Conservation (phyloP, 2,888 invertebrate species). For the Melinaea marsaeus region DNA sequence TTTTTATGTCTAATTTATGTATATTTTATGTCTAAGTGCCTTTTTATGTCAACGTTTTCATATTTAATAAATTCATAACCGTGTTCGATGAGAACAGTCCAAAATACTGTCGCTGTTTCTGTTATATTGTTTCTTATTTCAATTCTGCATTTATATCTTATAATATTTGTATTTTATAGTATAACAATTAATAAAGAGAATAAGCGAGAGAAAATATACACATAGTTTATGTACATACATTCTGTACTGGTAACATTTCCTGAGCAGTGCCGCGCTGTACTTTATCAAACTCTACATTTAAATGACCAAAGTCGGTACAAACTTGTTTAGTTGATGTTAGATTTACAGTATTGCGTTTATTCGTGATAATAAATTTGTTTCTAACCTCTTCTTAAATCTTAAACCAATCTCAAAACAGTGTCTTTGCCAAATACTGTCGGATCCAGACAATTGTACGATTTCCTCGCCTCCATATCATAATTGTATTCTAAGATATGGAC, state of each 20-base stretch:
- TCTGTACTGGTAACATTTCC: constrained; percentile 1
- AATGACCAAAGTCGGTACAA: constrained; percentile 32
- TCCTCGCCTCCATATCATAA: constrained; percentile 36
- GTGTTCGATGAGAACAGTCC: too few relatives aligned
- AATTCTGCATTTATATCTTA: too few relatives aligned
- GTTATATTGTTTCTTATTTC: too few relatives aligned
- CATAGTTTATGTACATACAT: too few relatives aligned
- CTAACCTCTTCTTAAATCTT: constrained; percentile 70
- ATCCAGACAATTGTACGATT: constrained; percentile 33
- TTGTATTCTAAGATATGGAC: constrained; percentile 29
- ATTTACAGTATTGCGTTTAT: constrained; percentile 57
- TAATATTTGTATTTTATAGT: too few relatives aligned
- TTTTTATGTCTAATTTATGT: too few relatives aligned
- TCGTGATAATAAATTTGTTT: constrained; percentile 71
- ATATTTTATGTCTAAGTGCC: too few relatives aligned
- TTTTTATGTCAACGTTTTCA: too few relatives aligned
- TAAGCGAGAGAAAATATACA: constrained; percentile 7
- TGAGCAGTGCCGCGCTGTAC: not conserved
- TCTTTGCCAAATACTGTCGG: constrained; percentile 69
- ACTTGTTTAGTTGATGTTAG: constrained; percentile 64
- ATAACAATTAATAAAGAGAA: too few relatives aligned
- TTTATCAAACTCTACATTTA: too few relatives aligned
- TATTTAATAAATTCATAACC: too few relatives aligned
- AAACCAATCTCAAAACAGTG: constrained; percentile 72
- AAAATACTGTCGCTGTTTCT: too few relatives aligned